Evolutionary conservation across 2,888 invertebrate species (phyloP).

Genomic region (Synanthedon vespiformis): DNA sequence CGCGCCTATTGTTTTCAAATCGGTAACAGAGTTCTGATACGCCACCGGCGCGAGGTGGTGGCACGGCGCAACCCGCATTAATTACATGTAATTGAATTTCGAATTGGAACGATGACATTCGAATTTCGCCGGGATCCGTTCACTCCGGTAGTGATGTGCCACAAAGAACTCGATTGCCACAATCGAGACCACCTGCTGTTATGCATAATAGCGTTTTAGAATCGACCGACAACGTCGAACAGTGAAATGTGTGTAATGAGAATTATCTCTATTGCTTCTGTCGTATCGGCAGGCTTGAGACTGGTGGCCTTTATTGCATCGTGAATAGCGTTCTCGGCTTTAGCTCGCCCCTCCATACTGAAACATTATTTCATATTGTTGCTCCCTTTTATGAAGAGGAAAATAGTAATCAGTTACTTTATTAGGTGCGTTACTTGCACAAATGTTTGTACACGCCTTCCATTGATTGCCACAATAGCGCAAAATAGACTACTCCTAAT

Average conservation of each 20-base stretch:
- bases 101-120: constrained; percentile 76
- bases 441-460: constrained; percentile 29
- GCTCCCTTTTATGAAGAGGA: constrained; percentile 45
- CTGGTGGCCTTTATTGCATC: constrained; percentile 44
- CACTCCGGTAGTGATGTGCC: constrained; percentile 57
- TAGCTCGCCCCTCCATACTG: constrained; percentile 49
- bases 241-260: constrained; percentile 68
- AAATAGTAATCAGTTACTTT: constrained; percentile 63
- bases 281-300: constrained; percentile 52
- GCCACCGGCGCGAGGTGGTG: constrained; percentile 34
- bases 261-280: constrained; percentile 67
- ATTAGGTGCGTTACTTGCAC: constrained; percentile 62
- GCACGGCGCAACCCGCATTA: constrained; percentile 50
- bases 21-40: constrained; percentile 49
- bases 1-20: constrained; percentile 56
- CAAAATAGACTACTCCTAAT: constrained; percentile 13
- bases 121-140: constrained; percentile 62
- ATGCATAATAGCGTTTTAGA: constrained; percentile 56
- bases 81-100: constrained; percentile 75
- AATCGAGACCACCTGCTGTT: constrained; percentile 59
- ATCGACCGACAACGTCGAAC: constrained; percentile 54
- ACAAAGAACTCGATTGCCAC: constrained; percentile 56
- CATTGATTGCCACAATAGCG: constrained; percentile 12
- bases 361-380: constrained; percentile 57
- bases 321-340: constrained; percentile 51